Evolutionary conservation across 2,113 vertebrate species (phyloP).

Genomic region (Accipiter virgatus): DNA sequence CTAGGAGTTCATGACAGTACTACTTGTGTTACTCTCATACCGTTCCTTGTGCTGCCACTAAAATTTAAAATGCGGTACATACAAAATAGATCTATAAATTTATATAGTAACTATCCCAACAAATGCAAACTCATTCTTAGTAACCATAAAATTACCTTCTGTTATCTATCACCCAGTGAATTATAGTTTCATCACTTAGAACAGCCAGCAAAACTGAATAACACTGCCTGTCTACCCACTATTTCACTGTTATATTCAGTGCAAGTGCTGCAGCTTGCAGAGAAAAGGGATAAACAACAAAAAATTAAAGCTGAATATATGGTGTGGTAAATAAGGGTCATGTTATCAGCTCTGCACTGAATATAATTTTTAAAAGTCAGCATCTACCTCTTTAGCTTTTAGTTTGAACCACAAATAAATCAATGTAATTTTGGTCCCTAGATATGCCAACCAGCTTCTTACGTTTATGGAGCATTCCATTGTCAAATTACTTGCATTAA

Average conservation of each 20-base stretch:
- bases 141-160: slow-evolving; percentile 87
- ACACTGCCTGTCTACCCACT: slow-evolving; percentile 44
- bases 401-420: slow-evolving; percentile 50
- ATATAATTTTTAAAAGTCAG: slow-evolving; percentile 52
- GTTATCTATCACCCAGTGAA: slow-evolving; percentile 83
- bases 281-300: slow-evolving; percentile 63
- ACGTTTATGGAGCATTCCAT: not conserved
- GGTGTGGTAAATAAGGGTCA: slow-evolving; percentile 66
- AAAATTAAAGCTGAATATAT: slow-evolving; percentile 67
- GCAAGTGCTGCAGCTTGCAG: slow-evolving; percentile 53
- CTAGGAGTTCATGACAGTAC: slow-evolving; percentile 67
- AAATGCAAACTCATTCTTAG: slow-evolving; percentile 85
- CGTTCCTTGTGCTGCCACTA: slow-evolving; percentile 72
- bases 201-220: slow-evolving; percentile 74
- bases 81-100: slow-evolving; percentile 85
- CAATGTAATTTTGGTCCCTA: slow-evolving; percentile 17
- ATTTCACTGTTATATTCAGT: slow-evolving; percentile 64
- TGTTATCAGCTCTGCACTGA: slow-evolving; percentile 56
- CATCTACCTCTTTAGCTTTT: slow-evolving; percentile 27
- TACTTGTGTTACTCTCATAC: slow-evolving; percentile 65
- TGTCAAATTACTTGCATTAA: slow-evolving; percentile 22
- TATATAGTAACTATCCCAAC: slow-evolving; percentile 82
- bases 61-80: slow-evolving; percentile 83
- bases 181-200: slow-evolving; percentile 77
- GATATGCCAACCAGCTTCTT: not conserved